phyloP scores from a whole-genome alignment of 92 coral and sea anemone species.

The Zoanthus sansibaricus region DNA sequence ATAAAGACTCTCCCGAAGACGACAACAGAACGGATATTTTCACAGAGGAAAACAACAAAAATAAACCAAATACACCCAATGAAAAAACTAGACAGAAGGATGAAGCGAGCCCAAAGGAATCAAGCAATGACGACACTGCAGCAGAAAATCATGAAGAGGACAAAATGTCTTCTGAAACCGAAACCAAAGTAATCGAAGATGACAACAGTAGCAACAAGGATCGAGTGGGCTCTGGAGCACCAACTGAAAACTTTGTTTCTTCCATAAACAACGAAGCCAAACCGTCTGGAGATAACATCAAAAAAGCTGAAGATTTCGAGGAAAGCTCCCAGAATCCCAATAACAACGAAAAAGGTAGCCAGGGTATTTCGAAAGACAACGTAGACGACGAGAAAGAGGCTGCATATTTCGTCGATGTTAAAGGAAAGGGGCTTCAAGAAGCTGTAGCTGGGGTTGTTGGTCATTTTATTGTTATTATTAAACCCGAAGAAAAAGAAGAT shows the following conservation, averaged over 20 bases:
- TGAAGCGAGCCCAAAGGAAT: neutral
- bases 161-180: neutral
- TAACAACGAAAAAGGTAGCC: neutral
- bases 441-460: slow-evolving; percentile 26
- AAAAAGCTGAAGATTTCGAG: neutral
- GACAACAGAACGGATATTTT: neutral
- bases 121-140: neutral
- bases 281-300: neutral
- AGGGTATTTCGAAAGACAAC: neutral
- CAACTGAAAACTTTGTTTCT: neutral
- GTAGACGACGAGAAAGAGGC: neutral
- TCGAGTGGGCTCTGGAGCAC: neutral
- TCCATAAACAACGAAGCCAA: neutral
- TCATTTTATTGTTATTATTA: slow-evolving; percentile 7
- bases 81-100: neutral
- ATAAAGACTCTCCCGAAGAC: neutral
- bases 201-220: neutral
- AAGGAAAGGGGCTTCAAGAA: slow-evolving; percentile 37
- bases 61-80: neutral
- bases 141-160: neutral
- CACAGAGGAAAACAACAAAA: neutral
- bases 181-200: neutral
- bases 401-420: neutral
- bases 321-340: neutral
- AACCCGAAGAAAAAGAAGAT: neutral